These are phyloP conservation scores for Anguilla rostrata DNA, from an alignment of 2,113 vertebrate genomes.

Conservation along the genomic window DNA sequence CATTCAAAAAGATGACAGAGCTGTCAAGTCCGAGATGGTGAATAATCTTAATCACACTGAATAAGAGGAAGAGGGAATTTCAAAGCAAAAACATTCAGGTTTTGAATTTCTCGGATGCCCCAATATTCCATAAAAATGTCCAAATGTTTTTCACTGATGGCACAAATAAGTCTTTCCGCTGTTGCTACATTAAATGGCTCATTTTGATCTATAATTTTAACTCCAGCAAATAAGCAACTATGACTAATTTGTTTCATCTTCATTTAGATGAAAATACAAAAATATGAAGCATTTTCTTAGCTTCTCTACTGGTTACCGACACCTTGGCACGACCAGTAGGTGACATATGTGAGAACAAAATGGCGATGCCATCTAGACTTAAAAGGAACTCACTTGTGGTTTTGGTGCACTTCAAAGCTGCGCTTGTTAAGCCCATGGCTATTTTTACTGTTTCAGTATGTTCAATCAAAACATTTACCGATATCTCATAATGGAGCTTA, in stretches of 20 bases:
- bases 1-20: constrained; percentile 17
- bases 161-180: neutral
- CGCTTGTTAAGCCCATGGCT: constrained; percentile 28
- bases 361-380: constrained; percentile 36
- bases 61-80: neutral
- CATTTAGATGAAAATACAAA: neutral
- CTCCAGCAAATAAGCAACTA: neutral
- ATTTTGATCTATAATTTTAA: neutral
- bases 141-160: neutral
- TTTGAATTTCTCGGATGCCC: neutral
- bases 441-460: constrained; percentile 44
- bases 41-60: constrained; percentile 1
- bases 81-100: neutral
- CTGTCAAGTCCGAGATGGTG: constrained; percentile 1
- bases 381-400: constrained; percentile 28
- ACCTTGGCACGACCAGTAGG: constrained; percentile 26
- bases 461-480: constrained; percentile 45
- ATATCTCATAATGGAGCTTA: constrained; percentile 42
- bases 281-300: neutral
- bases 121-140: neutral
- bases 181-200: neutral
- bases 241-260: neutral
- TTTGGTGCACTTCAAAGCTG: constrained; percentile 39
- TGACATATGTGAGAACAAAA: neutral
- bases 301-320: neutral